Evolutionary conservation across 2,797 vertebrate genomes (phyloP).

Genomic region (Triplophysa yarkandensis): DNA sequence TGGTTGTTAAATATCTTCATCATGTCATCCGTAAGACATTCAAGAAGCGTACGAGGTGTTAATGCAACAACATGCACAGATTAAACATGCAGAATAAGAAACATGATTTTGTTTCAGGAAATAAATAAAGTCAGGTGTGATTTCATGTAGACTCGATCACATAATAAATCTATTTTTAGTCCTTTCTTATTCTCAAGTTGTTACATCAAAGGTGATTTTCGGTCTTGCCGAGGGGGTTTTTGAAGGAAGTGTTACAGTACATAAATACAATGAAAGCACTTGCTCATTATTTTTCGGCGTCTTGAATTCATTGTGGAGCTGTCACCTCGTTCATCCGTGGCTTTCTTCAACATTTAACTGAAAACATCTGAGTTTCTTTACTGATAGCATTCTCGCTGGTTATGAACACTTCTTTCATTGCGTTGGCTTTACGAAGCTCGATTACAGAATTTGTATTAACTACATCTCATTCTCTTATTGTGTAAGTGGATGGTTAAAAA

Average conservation of each 20-base stretch:
- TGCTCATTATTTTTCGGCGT: constrained; percentile 56
- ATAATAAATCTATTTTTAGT: constrained; percentile 14
- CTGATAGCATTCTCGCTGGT: constrained; percentile 18
- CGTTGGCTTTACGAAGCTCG: no score
- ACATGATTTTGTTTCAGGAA: no score
- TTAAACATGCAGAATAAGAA: background rate
- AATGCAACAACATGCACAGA: no score
- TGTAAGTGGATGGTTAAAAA: no score
- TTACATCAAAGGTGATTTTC: constrained; percentile 38
- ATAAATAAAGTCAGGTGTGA: background rate
- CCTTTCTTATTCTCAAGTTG: constrained; percentile 41
- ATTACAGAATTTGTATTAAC: no score
- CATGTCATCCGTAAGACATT: no score
- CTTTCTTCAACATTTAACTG: constrained; percentile 53
- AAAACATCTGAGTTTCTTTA: constrained; percentile 43
- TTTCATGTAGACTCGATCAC: background rate
- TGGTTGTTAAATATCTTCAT: no score
- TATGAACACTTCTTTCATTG: no score
- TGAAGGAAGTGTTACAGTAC: constrained; percentile 61
- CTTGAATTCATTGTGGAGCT: constrained; percentile 51
- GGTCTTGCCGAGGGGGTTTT: constrained; percentile 54
- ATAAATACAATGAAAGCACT: constrained; percentile 60
- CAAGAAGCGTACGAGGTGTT: no score
- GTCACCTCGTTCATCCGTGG: constrained; percentile 51
- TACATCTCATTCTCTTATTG: background rate